These are phyloP conservation scores for Rhimphoctona megacephalus DNA, from an alignment of 2,888 invertebrate genomes.

Conservation along the genomic window DNA sequence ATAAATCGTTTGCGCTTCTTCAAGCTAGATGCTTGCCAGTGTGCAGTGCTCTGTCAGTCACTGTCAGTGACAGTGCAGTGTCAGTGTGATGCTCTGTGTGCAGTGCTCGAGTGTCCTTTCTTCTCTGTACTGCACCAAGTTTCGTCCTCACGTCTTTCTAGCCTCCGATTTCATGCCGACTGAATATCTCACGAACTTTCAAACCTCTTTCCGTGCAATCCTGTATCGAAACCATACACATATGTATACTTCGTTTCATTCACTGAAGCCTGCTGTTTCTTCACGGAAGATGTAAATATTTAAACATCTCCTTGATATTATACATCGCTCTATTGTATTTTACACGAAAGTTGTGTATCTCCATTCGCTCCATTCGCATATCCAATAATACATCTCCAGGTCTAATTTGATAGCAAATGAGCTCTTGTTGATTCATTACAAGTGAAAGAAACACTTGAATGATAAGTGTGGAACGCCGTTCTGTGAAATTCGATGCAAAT, in stretches of 20 bases:
- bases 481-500: not conserved
- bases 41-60: no score
- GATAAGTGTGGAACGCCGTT: not conserved
- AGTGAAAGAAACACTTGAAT: not conserved
- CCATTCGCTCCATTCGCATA: not conserved
- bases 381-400: not conserved
- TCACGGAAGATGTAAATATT: not conserved
- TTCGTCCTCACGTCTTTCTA: constrained; percentile 29
- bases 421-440: not conserved
- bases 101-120: constrained; percentile 8
- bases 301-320: constrained; percentile 9
- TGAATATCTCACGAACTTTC: constrained; percentile 43
- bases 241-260: not conserved
- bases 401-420: not conserved
- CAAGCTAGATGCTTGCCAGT: not conserved
- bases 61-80: no score
- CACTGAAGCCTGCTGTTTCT: constrained; percentile 2
- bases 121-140: not conserved
- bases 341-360: not conserved
- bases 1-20: constrained; percentile 46
- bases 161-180: constrained; percentile 47
- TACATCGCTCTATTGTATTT: constrained; percentile 17
- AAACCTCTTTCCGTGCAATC: constrained; percentile 19
- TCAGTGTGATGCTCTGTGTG: no score
- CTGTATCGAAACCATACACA: not conserved